Base-by-base conservation (phyloP, 2,113 vertebrate genomes). In the Scomber colias region DNA sequence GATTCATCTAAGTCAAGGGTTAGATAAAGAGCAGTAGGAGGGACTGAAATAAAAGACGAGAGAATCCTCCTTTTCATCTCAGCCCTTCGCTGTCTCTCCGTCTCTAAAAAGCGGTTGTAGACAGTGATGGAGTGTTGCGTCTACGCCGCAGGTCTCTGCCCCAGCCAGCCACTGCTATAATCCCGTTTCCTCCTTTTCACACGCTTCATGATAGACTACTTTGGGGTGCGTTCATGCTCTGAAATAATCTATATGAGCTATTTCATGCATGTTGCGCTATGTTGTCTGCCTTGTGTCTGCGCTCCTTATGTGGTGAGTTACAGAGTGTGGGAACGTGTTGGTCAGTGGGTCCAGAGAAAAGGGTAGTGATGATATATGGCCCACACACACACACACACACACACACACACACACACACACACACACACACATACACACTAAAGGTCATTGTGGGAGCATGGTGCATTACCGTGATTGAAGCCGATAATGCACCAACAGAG, bases 391-490 rank as follows among this genome's bases (percentile, higher is more conserved):
- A 71, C 81, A 60, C 66, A 57, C 77, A 79, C 60, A 69, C 21
- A 21, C 21, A 76, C 54, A 71, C 81, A 60, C 21, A 21, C 21
- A 21, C 66, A 57, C 77, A 79, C 60, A 69, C 12, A 31, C 71
- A 76, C 54, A 71, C 81, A 60, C 1, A 21, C 21, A 21, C 66
- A 57, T 73, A 79, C 60, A 69, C 53, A 73, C 82, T 72, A 85
- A 84, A 91, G 91, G 90, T 92, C 90, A 76, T 57, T 57, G 84
- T 69, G 82, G 70, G 75, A 88, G 80, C 83, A 81, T 49, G 77
- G 88, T 88, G 89, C 89, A 92, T 93, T 92, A 92, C 77, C 73
- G 77, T 83, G 87, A 92, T 93, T 90, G 88, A 89, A 92, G 81
- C 87, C 50, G 85, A 90, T 91, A 92, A 92, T 88, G 85, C 83